Percentiles rank a stretch among this genome's conserved stretches.
These are phyloP conservation scores for Xiphorhynchus erythropygius DNA, from an alignment of 2,797 vertebrate species.

Conservation along the genomic window DNA sequence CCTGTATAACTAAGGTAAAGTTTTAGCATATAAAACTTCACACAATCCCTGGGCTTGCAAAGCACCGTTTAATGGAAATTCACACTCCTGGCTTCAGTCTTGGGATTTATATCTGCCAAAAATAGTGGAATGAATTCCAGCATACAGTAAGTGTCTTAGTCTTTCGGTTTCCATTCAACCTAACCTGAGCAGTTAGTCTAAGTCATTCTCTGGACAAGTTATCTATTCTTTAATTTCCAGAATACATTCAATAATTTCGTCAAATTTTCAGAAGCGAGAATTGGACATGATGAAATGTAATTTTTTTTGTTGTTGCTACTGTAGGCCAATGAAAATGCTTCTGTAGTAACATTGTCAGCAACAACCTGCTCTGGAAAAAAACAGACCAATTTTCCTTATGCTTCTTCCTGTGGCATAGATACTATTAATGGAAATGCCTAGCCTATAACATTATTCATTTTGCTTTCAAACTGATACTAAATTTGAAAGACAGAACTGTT, in stretches of 20 bases:
- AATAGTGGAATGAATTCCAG: slow-evolving; percentile 1
- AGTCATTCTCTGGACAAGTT: not conserved
- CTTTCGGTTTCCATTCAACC: not conserved
- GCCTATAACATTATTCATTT: not conserved
- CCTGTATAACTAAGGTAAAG: not conserved
- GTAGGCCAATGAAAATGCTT: not conserved
- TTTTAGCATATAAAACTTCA: not conserved
- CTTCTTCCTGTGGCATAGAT: not conserved
- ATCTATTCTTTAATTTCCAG: not conserved
- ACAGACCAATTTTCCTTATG: not conserved
- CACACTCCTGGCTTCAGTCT: not conserved
- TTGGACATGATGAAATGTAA: not conserved
- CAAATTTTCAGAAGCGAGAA: not conserved
- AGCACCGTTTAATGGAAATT: slow-evolving; percentile 4
- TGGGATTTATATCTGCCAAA: slow-evolving; percentile 2
- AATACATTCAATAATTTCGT: not conserved
- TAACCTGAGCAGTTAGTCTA: not conserved
- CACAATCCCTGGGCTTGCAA: not conserved
- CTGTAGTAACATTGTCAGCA: not conserved
- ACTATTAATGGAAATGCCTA: not conserved
- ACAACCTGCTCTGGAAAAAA: not conserved
- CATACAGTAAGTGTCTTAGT: not conserved
- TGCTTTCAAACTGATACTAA: not conserved
- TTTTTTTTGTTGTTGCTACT: not conserved
- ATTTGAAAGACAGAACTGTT: not conserved